These are phyloP conservation scores for Petrosia ficiformis DNA, from an alignment of 37 sponge, comb jelly and placozoan genomes.

Conservation along the genomic window DNA sequence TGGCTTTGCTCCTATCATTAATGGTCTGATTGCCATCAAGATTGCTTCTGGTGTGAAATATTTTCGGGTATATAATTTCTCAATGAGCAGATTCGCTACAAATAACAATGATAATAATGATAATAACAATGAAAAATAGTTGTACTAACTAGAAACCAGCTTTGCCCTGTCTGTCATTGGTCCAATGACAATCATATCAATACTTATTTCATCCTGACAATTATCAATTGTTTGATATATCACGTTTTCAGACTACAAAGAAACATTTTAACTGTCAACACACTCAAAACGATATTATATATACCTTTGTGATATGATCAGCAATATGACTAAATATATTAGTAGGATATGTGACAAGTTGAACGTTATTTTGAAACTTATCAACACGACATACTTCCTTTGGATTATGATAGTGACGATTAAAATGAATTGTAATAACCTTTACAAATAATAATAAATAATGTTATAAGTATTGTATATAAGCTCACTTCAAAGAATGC, in stretches of 20 bases:
- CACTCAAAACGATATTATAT: not conserved
- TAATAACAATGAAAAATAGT: not conserved
- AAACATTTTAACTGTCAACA: not conserved
- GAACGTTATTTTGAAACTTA: slow-evolving; percentile 1
- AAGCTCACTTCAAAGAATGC: slow-evolving; percentile 22
- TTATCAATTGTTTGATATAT: not conserved
- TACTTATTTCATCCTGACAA: not conserved
- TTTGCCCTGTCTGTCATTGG: slow-evolving; percentile 29
- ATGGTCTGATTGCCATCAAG: slow-evolving; percentile 29
- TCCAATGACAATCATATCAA: slow-evolving; percentile 33
- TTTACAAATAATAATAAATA: not conserved
- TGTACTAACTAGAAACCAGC: slow-evolving; percentile 14
- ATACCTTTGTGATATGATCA: slow-evolving; percentile 1
- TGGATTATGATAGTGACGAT: not conserved
- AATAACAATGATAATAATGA: not conserved
- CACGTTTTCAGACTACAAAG: slow-evolving; percentile 7
- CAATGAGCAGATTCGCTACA: slow-evolving; percentile 14
- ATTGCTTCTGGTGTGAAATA: slow-evolving; percentile 1
- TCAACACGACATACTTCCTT: slow-evolving; percentile 4
- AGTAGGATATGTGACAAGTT: slow-evolving; percentile 3
- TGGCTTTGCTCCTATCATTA: slow-evolving; percentile 12
- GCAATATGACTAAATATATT: slow-evolving; percentile 8
- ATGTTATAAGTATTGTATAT: not conserved
- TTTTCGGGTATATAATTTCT: not conserved
- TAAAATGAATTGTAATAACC: not conserved